Evolutionary conservation across 53 echinoderm and acorn worm genomes (phyloP), one percentile per base, ranked within the genome.

Genomic region (Crossaster papposus): DNA sequence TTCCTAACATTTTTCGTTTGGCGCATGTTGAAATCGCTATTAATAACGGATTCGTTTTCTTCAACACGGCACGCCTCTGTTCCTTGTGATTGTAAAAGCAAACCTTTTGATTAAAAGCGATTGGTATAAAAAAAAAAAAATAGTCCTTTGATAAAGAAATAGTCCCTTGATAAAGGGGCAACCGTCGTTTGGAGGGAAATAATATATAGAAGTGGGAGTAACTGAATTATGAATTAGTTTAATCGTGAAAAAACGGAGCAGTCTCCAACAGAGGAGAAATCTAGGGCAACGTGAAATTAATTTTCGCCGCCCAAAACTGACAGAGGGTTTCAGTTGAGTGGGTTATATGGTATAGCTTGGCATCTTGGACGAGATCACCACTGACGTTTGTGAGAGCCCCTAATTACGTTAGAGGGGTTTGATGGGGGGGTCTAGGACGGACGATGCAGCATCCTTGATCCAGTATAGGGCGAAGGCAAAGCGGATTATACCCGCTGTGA

Each of bases 251-350:
- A 17, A 33, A 74, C 85, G 53, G 44, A 44, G 74, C 73, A 55
- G 75, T 74, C 36, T 74, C 36, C 28, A 15, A 36, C 36, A 74
- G 75, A 36, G 36, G 37, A 13, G 64, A 77, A 77, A 76, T 87
- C 87, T 87, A 77, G 87, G 87, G 76, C 87, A 87, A 87, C 76
- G 76, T 87, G 87, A 72, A 87, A 87, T 87, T 87, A 87, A 87
- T 87, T 87, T 87, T 87, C 87, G 87, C 75, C 74, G 36, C 54
- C 77, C 36, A 76, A 87, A 87, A 77, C 77, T 77, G 76, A 77
- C 75, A 75, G 62, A 54, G 77, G 36, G 38, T n/a, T 36, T 36
- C 38, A 14, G 50, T 23, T n/a, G 70, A 83, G 70, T 26, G 22
- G 75, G 36, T n/a, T n/a, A n/a, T n/a, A n/a, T n/a, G n/a, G n/a